Base-by-base conservation (phyloP, 2,797 vertebrate species). In the Vultur gryphus region DNA sequence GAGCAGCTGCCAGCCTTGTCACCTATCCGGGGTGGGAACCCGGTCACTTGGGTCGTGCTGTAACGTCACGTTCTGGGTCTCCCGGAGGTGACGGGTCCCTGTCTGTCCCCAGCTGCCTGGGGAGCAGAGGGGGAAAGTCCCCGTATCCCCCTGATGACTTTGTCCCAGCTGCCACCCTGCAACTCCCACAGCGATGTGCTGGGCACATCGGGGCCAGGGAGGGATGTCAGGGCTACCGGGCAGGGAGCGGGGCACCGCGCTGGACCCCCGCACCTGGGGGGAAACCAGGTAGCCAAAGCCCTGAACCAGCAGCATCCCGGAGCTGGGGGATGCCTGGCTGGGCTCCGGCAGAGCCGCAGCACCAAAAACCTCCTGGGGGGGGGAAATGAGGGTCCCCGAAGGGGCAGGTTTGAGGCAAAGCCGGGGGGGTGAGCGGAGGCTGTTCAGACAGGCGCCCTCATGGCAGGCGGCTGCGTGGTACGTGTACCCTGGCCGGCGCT, bases 31-130 rank as follows among this genome's bases (percentile, higher is more conserved):
- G 55, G 12, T 2, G 4, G 43, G 61, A 59, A 35, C n/a, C 23
- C 4, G 0, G 17, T 33, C 64, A 2, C 55, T 39, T 7, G 8
- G 52, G 21, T 69, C 19, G 2, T 5, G n/a, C 15, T 49, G 43
- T 9, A 35, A 12, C 7, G 28, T 14, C 81, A 31, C 70, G 4
- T 18, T 8, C 73, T 15, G 61, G 37, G 25, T 46, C 41, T 61
- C 66, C 66, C 2, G 7, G 70, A 24, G 54, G 21, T 17, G 49
- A 23, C 0, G 1, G 41, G 23, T 79, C 49, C 43, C 70, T 28
- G 25, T 6, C 44, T 26, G 54, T 31, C 13, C 44, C 37, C 75
- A 41, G 13, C 41, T 51, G 49, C 51, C 26, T 5, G 39, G 16
- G 39, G 48, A 87, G 21, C 24, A 61, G 25, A 35, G 7, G 16